A percentile compares a stretch with the other conserved stretches of the same genome.
These are phyloP conservation scores for Lepidothrix coronata DNA, from an alignment of 2,113 vertebrate species.

Conservation along the genomic window DNA sequence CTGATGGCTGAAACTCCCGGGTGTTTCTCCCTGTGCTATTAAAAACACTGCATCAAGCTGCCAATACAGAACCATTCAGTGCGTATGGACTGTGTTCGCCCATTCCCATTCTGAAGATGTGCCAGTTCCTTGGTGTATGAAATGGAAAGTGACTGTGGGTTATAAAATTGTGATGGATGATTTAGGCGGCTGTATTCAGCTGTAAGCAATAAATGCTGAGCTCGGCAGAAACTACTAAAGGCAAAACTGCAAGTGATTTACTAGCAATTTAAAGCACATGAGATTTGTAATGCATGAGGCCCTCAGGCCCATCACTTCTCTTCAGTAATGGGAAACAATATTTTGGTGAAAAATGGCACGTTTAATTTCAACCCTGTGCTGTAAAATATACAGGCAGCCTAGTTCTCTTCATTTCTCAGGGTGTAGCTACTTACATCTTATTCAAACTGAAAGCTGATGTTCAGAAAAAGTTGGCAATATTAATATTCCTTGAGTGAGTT, in stretches of 20 bases:
- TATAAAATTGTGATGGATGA: conserved; percentile 81
- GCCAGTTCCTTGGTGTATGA: conserved; percentile 62
- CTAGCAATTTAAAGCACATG: conserved; percentile 78
- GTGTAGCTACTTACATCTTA: conserved; percentile 36
- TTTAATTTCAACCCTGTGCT: conserved; percentile 75
- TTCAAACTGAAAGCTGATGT: conserved; percentile 3
- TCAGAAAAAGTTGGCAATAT: not conserved
- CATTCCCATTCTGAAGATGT: conserved; percentile 63
- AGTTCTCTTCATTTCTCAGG: conserved; percentile 47
- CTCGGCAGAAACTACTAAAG: conserved; percentile 76
- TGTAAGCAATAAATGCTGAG: conserved; percentile 82
- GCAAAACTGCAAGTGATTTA: conserved; percentile 81
- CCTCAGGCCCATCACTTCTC: conserved; percentile 72
- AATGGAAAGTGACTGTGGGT: conserved; percentile 71
- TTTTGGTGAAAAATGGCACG: conserved; percentile 76
- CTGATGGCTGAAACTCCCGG: not conserved
- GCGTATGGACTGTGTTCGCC: conserved; percentile 9
- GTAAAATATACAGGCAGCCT: conserved; percentile 60
- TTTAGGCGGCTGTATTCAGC: conserved; percentile 75
- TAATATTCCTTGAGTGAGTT: not conserved
- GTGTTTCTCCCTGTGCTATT: not conserved
- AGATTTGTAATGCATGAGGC: conserved; percentile 82
- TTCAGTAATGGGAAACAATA: conserved; percentile 78
- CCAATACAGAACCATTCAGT: not conserved
- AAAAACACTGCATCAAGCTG: not conserved